Base-by-base conservation (phyloP, 2,888 invertebrate genomes). In the Furcula furcula region DNA sequence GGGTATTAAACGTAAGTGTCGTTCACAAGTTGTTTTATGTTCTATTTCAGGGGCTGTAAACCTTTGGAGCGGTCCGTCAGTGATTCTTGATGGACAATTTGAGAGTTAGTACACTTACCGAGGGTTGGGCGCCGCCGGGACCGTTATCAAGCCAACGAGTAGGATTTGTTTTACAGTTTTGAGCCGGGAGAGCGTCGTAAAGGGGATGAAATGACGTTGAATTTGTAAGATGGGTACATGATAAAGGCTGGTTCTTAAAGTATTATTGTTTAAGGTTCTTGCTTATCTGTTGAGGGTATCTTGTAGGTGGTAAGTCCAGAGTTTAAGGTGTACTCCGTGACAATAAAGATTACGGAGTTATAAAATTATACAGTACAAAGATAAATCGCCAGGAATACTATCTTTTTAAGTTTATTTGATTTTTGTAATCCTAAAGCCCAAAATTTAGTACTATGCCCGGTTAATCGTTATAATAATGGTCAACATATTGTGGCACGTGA, bases 21-120 rank as follows among this genome's bases (percentile, higher is more conserved):
- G 78, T 83, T 84, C 68, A 65, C 77, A 69, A 74, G 75, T 74
- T 76, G 81, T 84, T 83, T 81, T 80, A 82, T 77, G 75, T 73
- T 67, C 60, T 63, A 48, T 56, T 56, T 66, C 70, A 65, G 66
- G 68, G 76, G 56, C 77, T 76, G 80, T 84, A 85, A 85, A 85
- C 73, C 76, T 67, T 61, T 66, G 67, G 60, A 57, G 64, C 55
- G 62, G 63, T 62, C 57, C 67, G 70, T 73, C 81, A 77, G 76
- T 83, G 83, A 83, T 82, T 78, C 78, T 76, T 85, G 86, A 87
- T 86, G 84, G 87, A 83, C 86, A 83, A 78, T 87, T 86, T 80
- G 82, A 76, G 85, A 82, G 76, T 79, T 76, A 70, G 64, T 68
- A 67, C 65, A 56, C 67, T 51, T 60, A 62, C 55, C 55, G 55